phyloP scores from a whole-genome alignment of 1,140 invertebrate genomes.

The Triops cancriformis region DNA sequence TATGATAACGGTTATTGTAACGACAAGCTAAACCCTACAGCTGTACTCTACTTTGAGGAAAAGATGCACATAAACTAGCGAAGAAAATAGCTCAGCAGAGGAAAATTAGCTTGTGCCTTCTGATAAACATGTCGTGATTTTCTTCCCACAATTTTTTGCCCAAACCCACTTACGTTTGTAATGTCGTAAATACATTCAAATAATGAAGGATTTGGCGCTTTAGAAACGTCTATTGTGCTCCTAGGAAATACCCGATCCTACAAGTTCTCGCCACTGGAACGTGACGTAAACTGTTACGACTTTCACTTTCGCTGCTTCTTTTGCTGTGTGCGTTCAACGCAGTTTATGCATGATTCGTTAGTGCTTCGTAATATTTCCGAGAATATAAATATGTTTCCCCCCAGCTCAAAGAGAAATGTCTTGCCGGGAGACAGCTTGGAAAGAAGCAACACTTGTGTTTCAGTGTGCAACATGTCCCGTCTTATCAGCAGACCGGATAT shows the following conservation, averaged over 20 bases:
- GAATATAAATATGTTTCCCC: not conserved
- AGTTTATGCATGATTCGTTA: no score
- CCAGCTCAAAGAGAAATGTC: not conserved
- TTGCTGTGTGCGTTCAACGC: no score
- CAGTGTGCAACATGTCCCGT: not conserved
- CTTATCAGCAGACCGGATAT: constrained; percentile 13
- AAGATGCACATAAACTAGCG: no score
- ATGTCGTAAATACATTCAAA: not conserved
- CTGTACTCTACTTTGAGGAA: no score
- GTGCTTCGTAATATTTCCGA: not conserved
- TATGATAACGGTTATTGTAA: not conserved
- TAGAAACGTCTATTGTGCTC: not conserved
- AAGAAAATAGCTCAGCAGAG: no score
- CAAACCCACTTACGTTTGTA: no score
- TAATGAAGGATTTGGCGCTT: not conserved
- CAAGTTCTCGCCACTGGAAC: not conserved
- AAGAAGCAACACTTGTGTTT: not conserved
- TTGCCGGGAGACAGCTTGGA: not conserved
- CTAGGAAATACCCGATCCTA: not conserved
- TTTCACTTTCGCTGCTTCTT: no score
- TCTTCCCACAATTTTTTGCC: no score
- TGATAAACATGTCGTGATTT: no score
- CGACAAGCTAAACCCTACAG: not conserved
- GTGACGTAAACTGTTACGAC: no score
- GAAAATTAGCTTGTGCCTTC: no score